phyloP scores from a whole-genome alignment of 92 coral and sea anemone genomes.

The Plumapathes pennacea region DNA sequence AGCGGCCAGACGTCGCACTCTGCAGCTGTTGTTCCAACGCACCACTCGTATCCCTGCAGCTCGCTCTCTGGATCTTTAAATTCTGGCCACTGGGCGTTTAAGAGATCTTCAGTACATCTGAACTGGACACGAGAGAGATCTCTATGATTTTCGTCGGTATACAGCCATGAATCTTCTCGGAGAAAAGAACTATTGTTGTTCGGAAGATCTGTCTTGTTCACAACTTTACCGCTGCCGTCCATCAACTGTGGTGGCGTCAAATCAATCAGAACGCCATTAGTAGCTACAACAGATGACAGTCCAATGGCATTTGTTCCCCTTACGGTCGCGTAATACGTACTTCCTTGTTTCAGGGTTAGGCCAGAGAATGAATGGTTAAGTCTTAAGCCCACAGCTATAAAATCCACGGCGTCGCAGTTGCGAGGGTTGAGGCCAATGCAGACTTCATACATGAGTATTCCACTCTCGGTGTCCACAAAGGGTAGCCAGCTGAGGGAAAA shows the following conservation, averaged over 20 bases:
- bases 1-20: conserved; percentile 50
- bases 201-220: not conserved
- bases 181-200: not conserved
- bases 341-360: conserved; percentile 52
- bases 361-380: conserved; percentile 43
- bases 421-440: conserved; percentile 53
- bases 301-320: conserved; percentile 73
- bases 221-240: not conserved
- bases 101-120: conserved; percentile 31
- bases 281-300: conserved; percentile 29
- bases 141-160: not conserved
- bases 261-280: conserved; percentile 61
- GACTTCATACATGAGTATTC: conserved; percentile 55
- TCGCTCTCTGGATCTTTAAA: conserved; percentile 66
- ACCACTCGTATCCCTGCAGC: conserved; percentile 46
- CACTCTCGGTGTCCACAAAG: conserved; percentile 74
- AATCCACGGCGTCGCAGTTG: conserved; percentile 43
- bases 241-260: conserved; percentile 46
- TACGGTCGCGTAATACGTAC: conserved; percentile 52
- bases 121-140: conserved; percentile 6
- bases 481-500: conserved; percentile 52
- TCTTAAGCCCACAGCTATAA: conserved; percentile 37
- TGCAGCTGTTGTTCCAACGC: conserved; percentile 59
- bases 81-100: conserved; percentile 59
- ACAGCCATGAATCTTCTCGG: not conserved